A percentile compares a stretch with the other conserved stretches of the same genome.
Evolutionary conservation across 1,140 invertebrate species (phyloP).

Genomic region (Tetraneura akinire): DNA sequence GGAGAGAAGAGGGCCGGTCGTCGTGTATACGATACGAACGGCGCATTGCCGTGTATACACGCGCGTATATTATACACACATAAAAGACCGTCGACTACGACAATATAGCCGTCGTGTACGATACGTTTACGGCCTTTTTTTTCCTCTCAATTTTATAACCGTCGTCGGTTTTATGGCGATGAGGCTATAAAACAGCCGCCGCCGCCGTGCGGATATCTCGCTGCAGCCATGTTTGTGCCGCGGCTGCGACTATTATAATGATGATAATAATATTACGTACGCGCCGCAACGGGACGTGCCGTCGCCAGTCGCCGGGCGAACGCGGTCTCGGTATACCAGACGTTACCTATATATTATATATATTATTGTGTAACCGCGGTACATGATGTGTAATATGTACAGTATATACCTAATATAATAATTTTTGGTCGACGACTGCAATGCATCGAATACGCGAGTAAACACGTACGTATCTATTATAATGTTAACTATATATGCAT

Average conservation of each 20-base stretch:
- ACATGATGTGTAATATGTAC: no score
- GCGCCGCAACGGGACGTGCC: no score
- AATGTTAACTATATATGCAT: no score
- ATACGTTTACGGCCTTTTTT: conserved; percentile 15
- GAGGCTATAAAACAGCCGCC: conserved; percentile 12
- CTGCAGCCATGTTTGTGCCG: conserved; percentile 21
- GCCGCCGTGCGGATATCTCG: background rate
- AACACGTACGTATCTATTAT: no score
- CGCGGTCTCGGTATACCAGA: background rate
- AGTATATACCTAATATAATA: no score
- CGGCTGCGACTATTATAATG: background rate
- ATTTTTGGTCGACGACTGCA: no score
- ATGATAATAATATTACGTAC: background rate
- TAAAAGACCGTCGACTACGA: conserved; percentile 13
- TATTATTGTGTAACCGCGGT: background rate
- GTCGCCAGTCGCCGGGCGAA: background rate
- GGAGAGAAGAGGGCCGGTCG: conserved; percentile 4
- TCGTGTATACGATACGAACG: no score
- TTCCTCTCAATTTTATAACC: background rate
- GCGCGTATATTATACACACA: background rate
- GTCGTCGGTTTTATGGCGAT: conserved; percentile 23
- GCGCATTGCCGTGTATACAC: background rate
- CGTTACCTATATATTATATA: background rate
- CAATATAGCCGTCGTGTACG: background rate
- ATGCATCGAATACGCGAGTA: no score